Conservation (phyloP, 2,888 invertebrate genomes). For the Synanthedon vespiformis region DNA sequence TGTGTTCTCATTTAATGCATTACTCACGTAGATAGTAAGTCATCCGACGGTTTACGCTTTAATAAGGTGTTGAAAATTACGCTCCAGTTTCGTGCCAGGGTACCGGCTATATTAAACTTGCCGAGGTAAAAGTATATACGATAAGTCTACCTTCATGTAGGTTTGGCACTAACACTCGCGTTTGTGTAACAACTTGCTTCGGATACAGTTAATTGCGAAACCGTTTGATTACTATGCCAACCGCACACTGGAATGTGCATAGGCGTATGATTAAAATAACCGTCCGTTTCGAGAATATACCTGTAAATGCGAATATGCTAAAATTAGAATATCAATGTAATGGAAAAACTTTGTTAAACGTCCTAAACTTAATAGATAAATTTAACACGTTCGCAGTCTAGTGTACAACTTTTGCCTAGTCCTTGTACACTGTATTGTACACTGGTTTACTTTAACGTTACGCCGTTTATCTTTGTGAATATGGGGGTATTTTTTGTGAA, state of each 20-base stretch:
- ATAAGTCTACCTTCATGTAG: constrained; percentile 4
- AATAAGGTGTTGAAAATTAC: constrained; percentile 28
- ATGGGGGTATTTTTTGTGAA: no score
- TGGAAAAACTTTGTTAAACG: no score
- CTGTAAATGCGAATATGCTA: no score
- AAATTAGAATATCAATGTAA: no score
- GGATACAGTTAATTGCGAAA: neutral
- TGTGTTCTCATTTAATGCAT: constrained; percentile 5
- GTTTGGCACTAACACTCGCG: neutral
- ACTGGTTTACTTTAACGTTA: no score
- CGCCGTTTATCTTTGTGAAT: no score
- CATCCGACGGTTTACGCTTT: constrained; percentile 15
- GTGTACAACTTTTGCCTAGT: no score
- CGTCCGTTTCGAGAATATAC: no score
- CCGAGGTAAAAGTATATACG: constrained; percentile 9
- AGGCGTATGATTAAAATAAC: no score
- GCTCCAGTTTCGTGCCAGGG: constrained; percentile 18
- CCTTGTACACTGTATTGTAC: no score
- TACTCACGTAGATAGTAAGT: constrained; percentile 8
- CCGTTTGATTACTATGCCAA: neutral
- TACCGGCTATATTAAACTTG: constrained; percentile 18
- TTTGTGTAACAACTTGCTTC: neutral
- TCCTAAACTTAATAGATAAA: no score
- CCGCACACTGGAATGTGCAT: neutral
- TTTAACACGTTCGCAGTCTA: no score